These are phyloP conservation scores for Apamea monoglypha DNA, from an alignment of 2,888 invertebrate genomes.

Conservation along the genomic window DNA sequence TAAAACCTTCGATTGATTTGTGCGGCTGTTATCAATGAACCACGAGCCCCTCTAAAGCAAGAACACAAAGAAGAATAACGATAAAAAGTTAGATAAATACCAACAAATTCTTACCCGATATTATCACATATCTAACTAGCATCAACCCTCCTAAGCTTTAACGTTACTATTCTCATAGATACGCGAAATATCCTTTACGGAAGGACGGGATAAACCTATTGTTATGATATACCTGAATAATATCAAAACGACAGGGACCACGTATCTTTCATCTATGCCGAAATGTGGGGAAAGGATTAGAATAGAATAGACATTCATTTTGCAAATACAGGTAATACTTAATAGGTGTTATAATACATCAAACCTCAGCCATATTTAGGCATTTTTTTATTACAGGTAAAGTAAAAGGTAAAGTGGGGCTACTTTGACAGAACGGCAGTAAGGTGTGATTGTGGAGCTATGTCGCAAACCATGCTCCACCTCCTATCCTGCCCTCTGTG, in stretches of 20 bases:
- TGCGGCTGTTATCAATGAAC: not conserved
- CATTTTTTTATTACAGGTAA: no score
- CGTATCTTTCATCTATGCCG: not conserved
- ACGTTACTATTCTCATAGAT: conserved; percentile 19
- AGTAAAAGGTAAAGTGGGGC: no score
- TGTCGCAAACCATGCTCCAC: no score
- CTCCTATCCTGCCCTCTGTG: no score
- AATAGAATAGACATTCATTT: no score
- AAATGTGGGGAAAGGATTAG: not conserved
- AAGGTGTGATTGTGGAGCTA: no score
- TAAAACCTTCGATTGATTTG: not conserved
- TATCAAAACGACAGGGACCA: not conserved
- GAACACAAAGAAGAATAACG: not conserved
- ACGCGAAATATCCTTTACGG: conserved; percentile 17
- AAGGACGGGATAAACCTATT: conserved; percentile 41
- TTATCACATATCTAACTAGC: conserved; percentile 14
- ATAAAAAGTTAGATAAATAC: not conserved
- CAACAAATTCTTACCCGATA: not conserved
- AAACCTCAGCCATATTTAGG: no score
- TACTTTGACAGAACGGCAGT: no score
- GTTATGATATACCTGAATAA: conserved; percentile 14
- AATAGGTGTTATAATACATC: no score
- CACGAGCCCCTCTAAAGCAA: not conserved
- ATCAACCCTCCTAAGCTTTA: conserved; percentile 22
- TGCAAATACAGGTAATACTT: no score